Conservation (phyloP, 2,888 invertebrate genomes). For the Pristionchus maxplancki region DNA sequence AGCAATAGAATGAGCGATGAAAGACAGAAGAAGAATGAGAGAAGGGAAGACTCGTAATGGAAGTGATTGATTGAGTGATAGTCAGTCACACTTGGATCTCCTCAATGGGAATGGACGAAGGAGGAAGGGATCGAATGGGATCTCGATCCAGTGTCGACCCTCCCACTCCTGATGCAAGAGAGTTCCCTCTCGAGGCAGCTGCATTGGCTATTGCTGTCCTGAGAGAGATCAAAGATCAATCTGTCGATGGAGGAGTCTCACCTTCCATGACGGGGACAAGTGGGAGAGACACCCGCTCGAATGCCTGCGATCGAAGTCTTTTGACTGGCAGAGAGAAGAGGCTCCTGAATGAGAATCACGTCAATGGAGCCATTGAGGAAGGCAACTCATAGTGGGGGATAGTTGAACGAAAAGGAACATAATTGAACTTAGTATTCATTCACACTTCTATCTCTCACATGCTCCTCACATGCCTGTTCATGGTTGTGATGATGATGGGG, state of each 20-base stretch:
- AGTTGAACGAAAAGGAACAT: background rate
- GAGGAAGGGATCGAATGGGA: background rate
- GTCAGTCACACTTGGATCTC: conserved; percentile 46
- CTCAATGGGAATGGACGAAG: conserved; percentile 20
- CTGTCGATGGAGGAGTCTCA: background rate
- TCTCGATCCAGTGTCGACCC: conserved; percentile 15
- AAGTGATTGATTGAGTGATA: background rate
- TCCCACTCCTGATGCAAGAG: conserved; percentile 2
- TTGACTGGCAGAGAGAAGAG: conserved; percentile 70
- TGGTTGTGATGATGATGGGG: conserved; percentile 32
- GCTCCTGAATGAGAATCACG: conserved; percentile 68
- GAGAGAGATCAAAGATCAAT: background rate
- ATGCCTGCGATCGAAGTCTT: conserved; percentile 63
- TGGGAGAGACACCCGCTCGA: conserved; percentile 75
- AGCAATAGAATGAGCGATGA: conserved; percentile 14
- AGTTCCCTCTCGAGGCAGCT: conserved; percentile 19
- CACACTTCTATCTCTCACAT: conserved; percentile 34
- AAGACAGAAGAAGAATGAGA: conserved; percentile 11
- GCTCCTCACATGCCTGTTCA: conserved; percentile 44
- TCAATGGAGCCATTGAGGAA: background rate
- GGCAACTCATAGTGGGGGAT: background rate
- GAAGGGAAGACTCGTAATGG: background rate
- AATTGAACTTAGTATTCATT: conserved; percentile 3
- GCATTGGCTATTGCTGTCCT: conserved; percentile 31
- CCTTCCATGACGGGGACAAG: conserved; percentile 76